Evolutionary conservation across 2,797 vertebrate genomes (phyloP).

Genomic region (Margarornis squamiger): DNA sequence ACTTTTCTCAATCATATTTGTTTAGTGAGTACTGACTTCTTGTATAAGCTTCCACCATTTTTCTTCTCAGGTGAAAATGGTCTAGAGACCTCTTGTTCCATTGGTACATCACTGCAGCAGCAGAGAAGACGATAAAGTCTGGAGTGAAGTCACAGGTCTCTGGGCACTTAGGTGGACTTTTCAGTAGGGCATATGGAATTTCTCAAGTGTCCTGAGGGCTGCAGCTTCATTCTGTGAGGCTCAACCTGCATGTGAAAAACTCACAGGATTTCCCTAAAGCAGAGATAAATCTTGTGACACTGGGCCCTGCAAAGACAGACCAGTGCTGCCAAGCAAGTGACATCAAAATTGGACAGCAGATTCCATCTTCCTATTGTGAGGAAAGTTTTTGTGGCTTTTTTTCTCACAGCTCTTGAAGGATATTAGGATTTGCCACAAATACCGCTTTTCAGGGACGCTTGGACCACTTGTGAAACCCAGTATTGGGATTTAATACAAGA

Average conservation of each 20-base stretch:
- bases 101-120: not conserved
- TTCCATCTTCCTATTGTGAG: not conserved
- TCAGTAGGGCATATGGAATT: not conserved
- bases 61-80: not conserved
- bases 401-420: not conserved
- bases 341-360: not conserved
- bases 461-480: not conserved
- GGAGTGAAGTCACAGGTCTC: not conserved
- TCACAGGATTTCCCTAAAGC: not conserved
- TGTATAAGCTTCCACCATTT: not conserved
- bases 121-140: not conserved
- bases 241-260: not conserved
- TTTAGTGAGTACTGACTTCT: not conserved
- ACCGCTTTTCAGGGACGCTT: not conserved
- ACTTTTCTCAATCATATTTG: not conserved
- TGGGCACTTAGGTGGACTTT: not conserved
- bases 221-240: not conserved
- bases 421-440: not conserved
- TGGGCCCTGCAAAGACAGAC: not conserved
- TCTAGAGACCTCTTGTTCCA: not conserved
- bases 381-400: not conserved
- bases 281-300: not conserved
- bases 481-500: not conserved
- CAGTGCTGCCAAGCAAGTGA: not conserved
- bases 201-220: not conserved